These are phyloP conservation scores for Aviceda subcristata DNA, from an alignment of 2,113 vertebrate species.

Conservation along the genomic window DNA sequence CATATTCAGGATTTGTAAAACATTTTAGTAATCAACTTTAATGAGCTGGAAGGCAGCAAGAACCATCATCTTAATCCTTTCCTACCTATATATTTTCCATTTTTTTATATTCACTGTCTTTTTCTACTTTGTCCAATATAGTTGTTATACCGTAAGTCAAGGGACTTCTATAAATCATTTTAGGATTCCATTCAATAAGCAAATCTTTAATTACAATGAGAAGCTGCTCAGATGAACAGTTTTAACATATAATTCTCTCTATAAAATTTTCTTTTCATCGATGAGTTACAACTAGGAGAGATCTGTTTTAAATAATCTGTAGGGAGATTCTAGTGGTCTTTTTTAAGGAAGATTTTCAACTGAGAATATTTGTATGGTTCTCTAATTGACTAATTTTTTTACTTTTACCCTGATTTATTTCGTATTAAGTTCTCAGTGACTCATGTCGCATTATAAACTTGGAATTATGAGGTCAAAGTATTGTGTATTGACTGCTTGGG, in stretches of 20 bases:
- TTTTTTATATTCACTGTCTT: neutral
- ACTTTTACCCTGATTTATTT: neutral
- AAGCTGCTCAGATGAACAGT: neutral
- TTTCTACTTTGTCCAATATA: neutral
- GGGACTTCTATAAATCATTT: neutral
- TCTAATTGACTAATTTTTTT: neutral
- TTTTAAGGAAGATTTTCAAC: neutral
- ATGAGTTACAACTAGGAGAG: neutral
- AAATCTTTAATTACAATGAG: neutral
- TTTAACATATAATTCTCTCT: neutral
- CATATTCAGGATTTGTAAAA: neutral
- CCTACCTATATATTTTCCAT: neutral
- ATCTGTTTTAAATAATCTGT: neutral
- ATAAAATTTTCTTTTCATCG: neutral
- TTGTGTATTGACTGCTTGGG: neutral
- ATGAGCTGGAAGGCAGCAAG: neutral
- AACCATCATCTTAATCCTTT: neutral
- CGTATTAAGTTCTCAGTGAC: neutral
- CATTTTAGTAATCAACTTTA: neutral
- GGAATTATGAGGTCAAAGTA: neutral
- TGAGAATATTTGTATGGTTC: neutral
- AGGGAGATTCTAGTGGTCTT: neutral
- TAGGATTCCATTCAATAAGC: neutral
- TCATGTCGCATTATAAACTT: neutral
- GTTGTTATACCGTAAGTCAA: neutral